Conservation (phyloP, 2,888 invertebrate genomes). For the Rhagophthalmus giganteus region DNA sequence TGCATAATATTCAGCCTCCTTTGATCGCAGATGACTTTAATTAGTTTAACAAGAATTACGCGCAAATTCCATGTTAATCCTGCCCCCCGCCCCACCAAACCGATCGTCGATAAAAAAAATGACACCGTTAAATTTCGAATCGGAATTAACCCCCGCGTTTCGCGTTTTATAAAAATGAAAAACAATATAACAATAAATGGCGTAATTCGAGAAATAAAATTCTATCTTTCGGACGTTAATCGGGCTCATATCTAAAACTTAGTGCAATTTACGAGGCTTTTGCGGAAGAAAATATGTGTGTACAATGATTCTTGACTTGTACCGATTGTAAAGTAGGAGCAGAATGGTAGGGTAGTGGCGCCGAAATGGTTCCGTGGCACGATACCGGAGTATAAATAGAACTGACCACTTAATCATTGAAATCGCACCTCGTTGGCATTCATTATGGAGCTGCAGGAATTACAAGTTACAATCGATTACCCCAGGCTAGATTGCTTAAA, state of each 20-base stretch:
- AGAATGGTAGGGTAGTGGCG: conserved; percentile 11
- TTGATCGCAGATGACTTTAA: neutral
- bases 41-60: neutral
- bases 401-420: conserved; percentile 30
- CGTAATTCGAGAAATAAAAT: no score
- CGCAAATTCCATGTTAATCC: no score
- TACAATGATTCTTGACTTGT: conserved; percentile 17
- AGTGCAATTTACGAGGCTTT: neutral
- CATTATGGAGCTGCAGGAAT: conserved; percentile 24
- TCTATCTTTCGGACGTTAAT: conserved; percentile 2
- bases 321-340: conserved; percentile 14
- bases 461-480: conserved; percentile 27
- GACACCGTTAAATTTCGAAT: no score
- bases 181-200: no score
- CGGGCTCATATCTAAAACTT: neutral
- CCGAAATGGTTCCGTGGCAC: conserved; percentile 21
- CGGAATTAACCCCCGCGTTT: no score
- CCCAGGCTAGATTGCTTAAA: conserved; percentile 17
- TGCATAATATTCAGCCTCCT: neutral
- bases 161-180: no score
- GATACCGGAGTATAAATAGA: conserved; percentile 26
- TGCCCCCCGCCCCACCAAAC: no score
- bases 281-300: neutral
- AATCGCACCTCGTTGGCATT: conserved; percentile 30
- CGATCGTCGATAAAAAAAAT: no score